phyloP scores from a whole-genome alignment of 2,888 invertebrate species.

The Resseliella maxima region DNA sequence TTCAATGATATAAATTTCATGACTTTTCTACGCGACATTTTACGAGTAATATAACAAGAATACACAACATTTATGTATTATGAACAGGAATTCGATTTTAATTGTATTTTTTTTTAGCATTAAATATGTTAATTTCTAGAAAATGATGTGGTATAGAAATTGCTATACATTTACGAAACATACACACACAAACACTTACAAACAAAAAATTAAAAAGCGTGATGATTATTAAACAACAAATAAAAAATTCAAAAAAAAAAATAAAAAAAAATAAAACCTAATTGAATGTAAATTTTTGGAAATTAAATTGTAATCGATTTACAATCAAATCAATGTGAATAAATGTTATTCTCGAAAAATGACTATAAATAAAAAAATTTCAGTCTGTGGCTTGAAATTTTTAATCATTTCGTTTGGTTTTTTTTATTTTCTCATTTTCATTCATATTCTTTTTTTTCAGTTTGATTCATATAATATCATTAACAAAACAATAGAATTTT shows the following conservation, averaged over 20 bases:
- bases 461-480: too few species aligned
- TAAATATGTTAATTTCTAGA: neutral
- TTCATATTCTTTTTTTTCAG: too few species aligned
- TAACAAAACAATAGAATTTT: too few species aligned
- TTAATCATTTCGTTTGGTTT: too few species aligned
- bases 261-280: too few species aligned
- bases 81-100: neutral
- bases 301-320: slow-evolving; percentile 20
- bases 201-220: neutral
- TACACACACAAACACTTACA: neutral
- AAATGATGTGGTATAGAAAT: neutral
- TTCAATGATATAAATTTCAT: neutral
- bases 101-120: too few species aligned
- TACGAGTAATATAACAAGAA: too few species aligned
- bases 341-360: slow-evolving; percentile 14
- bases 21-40: neutral
- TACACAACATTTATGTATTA: neutral
- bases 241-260: too few species aligned
- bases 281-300: neutral
- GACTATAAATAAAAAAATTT: neutral
- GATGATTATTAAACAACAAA: too few species aligned
- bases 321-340: slow-evolving; percentile 36
- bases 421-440: too few species aligned
- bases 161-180: neutral
- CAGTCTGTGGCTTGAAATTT: too few species aligned